Base-by-base conservation (phyloP, 2,888 invertebrate genomes). In the Acanthopleura granulata region DNA sequence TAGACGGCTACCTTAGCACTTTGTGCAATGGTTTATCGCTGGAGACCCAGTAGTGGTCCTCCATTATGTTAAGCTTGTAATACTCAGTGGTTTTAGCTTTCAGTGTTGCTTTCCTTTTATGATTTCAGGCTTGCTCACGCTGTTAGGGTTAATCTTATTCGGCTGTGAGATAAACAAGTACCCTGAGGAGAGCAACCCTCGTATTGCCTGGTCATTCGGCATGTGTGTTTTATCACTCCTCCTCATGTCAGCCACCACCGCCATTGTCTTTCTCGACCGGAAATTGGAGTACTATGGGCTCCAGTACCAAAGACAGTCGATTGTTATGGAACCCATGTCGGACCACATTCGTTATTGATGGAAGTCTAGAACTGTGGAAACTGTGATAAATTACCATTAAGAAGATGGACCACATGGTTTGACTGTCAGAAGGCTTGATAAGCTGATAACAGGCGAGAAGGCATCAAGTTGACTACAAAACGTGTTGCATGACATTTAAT, bases 121-220 rank as follows among this genome's bases (percentile, higher is more conserved):
- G 3, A 18, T 57, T 57, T 18, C 22, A 57, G 57, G 57, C 12
- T 57, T 57, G n/a, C 22, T 57, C 12, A 57, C 57, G 3, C 4
- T 57, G 57, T n/a, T 57, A n/a, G 57, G 57, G 6, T 22, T 57
- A 12, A 22, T 57, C 22, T 18, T 57, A 22, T 57, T 57, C 22
- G 57, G 57, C 18, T 18, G 18, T 18, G 57, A 57, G 22, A 22
- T 57, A 18, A 57, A 18, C 18, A 57, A 57, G 3, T 57, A 57
- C 22, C 57, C 57, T 9, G 57, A 57, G 12, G 57, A 57, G n/a
- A n/a, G 57, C 12, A 57, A 57, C 12, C n/a, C 57, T n/a, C 57
- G 57, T 1, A 57, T 57, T n/a, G 57, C 57, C 57, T 57, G 57
- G 57, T 57, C 57, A 57, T 57, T 57, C 22, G 57, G 57, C 18